Evolutionary conservation across 2,888 invertebrate species (phyloP).

Genomic region (Mesoligia furuncula): DNA sequence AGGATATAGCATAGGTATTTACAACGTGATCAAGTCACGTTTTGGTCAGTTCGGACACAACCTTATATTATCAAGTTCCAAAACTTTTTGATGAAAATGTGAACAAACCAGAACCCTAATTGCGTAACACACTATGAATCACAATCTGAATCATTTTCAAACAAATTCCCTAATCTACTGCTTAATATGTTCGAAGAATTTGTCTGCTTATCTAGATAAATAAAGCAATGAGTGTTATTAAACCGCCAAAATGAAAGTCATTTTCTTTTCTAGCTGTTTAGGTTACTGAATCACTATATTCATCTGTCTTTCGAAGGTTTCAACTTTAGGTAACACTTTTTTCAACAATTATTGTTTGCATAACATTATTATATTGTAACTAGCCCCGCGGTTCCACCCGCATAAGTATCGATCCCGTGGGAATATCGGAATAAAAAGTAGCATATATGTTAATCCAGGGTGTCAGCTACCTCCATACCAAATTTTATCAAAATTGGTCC

Average conservation of each 20-base stretch:
- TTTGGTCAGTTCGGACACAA: background rate
- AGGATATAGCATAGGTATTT: background rate
- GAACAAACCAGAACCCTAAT: background rate
- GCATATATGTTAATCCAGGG: too few species aligned
- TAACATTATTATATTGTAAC: background rate
- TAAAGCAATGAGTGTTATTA: background rate
- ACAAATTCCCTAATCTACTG: background rate
- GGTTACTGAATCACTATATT: background rate
- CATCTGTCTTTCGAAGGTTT: background rate
- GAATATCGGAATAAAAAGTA: too few species aligned
- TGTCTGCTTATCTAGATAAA: too few species aligned
- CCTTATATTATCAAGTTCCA: slow-evolving; percentile 5
- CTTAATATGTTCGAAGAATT: background rate
- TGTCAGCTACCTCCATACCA: too few species aligned
- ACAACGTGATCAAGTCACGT: background rate
- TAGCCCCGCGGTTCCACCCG: too few species aligned
- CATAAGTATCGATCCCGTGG: too few species aligned
- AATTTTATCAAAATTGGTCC: too few species aligned
- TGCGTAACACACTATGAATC: background rate
- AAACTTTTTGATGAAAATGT: slow-evolving; percentile 12
- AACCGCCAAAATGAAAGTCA: background rate
- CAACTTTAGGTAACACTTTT: background rate
- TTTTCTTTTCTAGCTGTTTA: background rate
- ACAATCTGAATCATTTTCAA: background rate
- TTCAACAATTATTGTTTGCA: background rate